These are phyloP conservation scores for Falco cherrug DNA, from an alignment of 2,797 vertebrate genomes.

Conservation along the genomic window DNA sequence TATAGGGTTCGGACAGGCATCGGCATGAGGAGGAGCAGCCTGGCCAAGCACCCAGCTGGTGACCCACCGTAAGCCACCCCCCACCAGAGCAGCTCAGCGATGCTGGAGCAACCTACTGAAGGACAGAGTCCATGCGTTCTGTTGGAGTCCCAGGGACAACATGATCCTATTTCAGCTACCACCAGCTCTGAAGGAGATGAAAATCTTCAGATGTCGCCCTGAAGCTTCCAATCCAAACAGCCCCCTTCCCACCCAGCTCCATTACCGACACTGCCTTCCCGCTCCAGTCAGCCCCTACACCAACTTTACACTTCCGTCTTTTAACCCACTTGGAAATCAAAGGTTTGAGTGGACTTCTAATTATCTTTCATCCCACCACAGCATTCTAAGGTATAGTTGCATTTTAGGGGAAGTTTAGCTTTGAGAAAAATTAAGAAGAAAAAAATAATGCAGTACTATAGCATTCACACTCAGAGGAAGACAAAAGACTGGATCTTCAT, in stretches of 20 bases:
- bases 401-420: not conserved
- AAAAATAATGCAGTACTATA: not conserved
- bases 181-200: not conserved
- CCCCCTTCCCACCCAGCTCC: not conserved
- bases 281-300: not conserved
- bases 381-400: not conserved
- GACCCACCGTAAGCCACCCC: not conserved
- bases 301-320: not conserved
- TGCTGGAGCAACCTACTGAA: not conserved
- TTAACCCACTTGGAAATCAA: not conserved
- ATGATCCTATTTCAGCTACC: not conserved
- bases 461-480: not conserved
- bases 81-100: rapidly evolving
- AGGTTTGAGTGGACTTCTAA: not conserved
- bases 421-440: not conserved
- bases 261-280: not conserved
- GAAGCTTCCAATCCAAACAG: not conserved
- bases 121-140: not conserved
- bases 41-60: rapidly evolving
- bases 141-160: not conserved
- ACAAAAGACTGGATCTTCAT: not conserved
- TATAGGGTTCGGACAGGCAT: not conserved
- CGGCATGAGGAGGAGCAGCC: not conserved
- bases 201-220: not conserved
- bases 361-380: not conserved